A percentile compares a stretch with the other conserved stretches of the same genome.
These are phyloP conservation scores for Paracanthobrama guichenoti DNA, from an alignment of 2,113 vertebrate species.

Conservation along the genomic window DNA sequence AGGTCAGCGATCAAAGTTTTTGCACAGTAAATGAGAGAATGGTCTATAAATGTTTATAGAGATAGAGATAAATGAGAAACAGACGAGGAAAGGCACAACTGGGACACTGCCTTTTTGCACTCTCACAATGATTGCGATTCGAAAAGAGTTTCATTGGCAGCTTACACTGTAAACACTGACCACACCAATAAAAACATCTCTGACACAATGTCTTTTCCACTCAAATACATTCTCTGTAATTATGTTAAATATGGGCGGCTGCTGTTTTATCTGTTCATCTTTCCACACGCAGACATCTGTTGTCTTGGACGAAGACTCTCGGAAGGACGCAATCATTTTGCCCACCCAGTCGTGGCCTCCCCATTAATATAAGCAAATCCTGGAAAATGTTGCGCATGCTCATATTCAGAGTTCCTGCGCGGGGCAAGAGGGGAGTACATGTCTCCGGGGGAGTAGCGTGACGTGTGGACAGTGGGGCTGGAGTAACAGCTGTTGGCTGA, in stretches of 20 bases:
- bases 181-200: constrained; percentile 10
- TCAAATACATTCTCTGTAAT: constrained; percentile 5
- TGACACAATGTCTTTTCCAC: constrained; percentile 23
- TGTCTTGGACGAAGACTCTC: not conserved
- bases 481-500: constrained; percentile 91
- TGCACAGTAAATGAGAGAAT: not conserved
- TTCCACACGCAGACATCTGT: constrained; percentile 32
- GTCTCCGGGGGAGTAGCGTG: constrained; percentile 89
- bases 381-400: constrained; percentile 98
- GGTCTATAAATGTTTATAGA: not conserved
- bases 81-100: constrained; percentile 43
- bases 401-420: constrained; percentile 95
- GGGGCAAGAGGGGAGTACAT: constrained; percentile 90
- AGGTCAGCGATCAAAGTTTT: constrained; percentile 1
- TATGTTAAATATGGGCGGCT: not conserved
- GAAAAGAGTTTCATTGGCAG: constrained; percentile 29
- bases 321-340: constrained; percentile 75
- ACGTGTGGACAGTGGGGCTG: constrained; percentile 90
- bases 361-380: constrained; percentile 99
- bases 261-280: constrained; percentile 29
- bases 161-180: constrained; percentile 10
- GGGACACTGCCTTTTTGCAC: constrained; percentile 26
- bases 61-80: not conserved
- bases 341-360: constrained; percentile 96
- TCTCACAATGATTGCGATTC: constrained; percentile 33